Base-by-base conservation (phyloP, 2,888 invertebrate species). In the Eilema caniola region DNA sequence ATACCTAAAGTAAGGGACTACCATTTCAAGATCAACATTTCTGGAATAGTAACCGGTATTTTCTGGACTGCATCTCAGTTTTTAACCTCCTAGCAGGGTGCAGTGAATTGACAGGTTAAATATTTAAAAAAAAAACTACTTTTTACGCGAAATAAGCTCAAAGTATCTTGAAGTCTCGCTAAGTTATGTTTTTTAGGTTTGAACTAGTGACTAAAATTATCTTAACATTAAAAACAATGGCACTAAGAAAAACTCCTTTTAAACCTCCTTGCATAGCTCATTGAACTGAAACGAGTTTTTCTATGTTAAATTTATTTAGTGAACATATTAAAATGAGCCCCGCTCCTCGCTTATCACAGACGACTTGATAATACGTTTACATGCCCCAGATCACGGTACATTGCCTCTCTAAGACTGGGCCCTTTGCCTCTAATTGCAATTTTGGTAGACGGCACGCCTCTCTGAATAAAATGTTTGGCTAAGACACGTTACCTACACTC, bases 351-450 rank as follows among this genome's bases (percentile, higher is more conserved):
- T 64, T 71, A 41, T 81, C 33, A 74, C 81, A 82, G 77, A 72
- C 31, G 59, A 71, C 82, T 71, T 78, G 77, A 73, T 87, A 88
- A 89, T 87, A 87, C 87, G 86, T 88, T 88, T 86, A 88, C 85
- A 86, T 88, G 86, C 82, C 82, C 85, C 82, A 86, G 85, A 88
- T 87, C 84, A 89, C 88, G 88, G 84, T 84, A 86, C 88, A 89
- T 85, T 89, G 88, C 88, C 81, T 85, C 86, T 85, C 88, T 88
- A 88, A 90, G 89, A 86, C 87, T 79, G 68, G 72, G 80, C 78
- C 81, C 88, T 90, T 89, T 88, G 89, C 87, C 80, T 89, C 85
- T 88, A 89, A 89, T 89, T 89, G 87, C 88, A 89, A 89, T 89
- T 88, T 89, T 75, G 84, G 85, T 80, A 81, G 83, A 83, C 81